Evolutionary conservation across 2,797 vertebrate species (phyloP).

Genomic region (Myotis planiceps): DNA sequence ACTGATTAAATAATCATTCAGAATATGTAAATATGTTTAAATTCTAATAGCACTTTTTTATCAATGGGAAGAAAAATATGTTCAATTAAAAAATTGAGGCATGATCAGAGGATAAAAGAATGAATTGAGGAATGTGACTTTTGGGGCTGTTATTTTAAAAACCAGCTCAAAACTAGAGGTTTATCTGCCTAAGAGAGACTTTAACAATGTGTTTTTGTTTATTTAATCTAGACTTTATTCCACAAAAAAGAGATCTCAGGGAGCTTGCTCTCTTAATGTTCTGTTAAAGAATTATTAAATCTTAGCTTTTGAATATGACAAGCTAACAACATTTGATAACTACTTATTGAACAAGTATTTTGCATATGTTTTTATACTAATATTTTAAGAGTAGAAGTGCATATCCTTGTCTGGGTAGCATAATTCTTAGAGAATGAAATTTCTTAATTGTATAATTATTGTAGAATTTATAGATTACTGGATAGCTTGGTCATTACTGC

Average conservation of each 20-base stretch:
- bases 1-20: slow-evolving; percentile 77
- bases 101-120: neutral
- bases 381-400: slow-evolving; percentile 10
- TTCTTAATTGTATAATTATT: neutral
- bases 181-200: neutral
- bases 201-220: neutral
- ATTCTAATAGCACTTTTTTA: slow-evolving; percentile 79
- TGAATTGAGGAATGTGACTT: neutral
- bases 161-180: neutral
- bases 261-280: neutral
- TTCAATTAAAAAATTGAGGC: slow-evolving; percentile 66
- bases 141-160: neutral
- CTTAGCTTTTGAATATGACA: neutral
- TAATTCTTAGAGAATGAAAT: neutral
- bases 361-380: neutral
- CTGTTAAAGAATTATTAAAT: neutral
- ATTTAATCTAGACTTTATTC: neutral
- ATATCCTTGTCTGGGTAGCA: neutral
- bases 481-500: neutral
- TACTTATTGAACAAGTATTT: slow-evolving; percentile 7
- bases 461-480: neutral
- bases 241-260: neutral
- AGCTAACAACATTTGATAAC: neutral
- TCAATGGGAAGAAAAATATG: slow-evolving; percentile 64
- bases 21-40: slow-evolving; percentile 77